Percentiles rank a stretch among this genome's conserved stretches.
phyloP scores from a whole-genome alignment of 2,113 vertebrate species.

The Anolis sagrei region DNA sequence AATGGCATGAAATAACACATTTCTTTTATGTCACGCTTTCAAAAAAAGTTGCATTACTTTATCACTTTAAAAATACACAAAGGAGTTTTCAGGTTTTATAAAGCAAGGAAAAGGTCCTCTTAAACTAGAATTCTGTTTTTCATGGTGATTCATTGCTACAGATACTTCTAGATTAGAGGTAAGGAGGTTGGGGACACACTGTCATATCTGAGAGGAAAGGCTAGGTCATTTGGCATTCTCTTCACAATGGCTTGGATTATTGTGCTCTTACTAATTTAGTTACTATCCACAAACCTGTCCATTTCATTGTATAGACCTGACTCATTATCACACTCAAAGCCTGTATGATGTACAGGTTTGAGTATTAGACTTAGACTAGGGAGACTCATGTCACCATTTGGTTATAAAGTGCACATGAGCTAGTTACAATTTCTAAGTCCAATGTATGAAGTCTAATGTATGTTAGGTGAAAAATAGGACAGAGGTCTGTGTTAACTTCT shows the following conservation, averaged over 20 bases:
- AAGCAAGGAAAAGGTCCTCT: neutral
- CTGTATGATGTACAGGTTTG: too few relatives aligned
- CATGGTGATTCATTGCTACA: neutral
- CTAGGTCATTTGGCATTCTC: neutral
- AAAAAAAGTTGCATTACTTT: constrained; percentile 16
- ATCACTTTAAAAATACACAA: neutral
- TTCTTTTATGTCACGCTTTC: constrained; percentile 6
- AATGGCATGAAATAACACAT: constrained; percentile 20
- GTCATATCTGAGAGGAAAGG: neutral
- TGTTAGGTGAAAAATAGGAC: too few relatives aligned
- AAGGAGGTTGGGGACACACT: too few relatives aligned
- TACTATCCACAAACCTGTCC: neutral
- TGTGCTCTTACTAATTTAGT: neutral
- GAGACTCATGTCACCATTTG: too few relatives aligned
- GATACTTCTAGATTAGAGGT: too few relatives aligned
- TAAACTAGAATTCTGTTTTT: neutral
- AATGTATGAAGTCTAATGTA: too few relatives aligned
- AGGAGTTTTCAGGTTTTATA: constrained; percentile 21
- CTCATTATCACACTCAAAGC: too few relatives aligned
- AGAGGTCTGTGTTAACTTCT: too few relatives aligned
- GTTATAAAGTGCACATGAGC: too few relatives aligned
- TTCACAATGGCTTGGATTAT: neutral
- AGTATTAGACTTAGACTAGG: too few relatives aligned
- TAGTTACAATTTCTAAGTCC: too few relatives aligned
- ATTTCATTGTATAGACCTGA: neutral